phyloP scores from a whole-genome alignment of 2,797 vertebrate species.

The Bufotes viridis region DNA sequence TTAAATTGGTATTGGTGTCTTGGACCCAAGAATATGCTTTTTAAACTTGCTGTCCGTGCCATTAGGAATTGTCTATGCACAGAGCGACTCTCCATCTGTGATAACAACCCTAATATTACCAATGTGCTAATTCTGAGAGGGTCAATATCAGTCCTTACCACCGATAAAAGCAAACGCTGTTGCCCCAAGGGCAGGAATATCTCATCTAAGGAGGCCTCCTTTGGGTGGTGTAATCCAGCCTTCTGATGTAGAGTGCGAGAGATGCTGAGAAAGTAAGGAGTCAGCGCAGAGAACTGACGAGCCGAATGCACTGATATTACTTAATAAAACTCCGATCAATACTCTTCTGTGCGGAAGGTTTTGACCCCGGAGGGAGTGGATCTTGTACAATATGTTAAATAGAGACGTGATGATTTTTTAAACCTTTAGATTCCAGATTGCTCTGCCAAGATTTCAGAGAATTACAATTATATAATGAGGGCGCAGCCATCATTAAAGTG shows the following conservation, averaged over 20 bases:
- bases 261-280: constrained; percentile 4
- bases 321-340: constrained; percentile 10
- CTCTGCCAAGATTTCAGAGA: background rate
- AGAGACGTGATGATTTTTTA: background rate
- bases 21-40: background rate
- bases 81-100: background rate
- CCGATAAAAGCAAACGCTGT: background rate
- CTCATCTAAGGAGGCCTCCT: background rate
- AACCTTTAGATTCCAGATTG: background rate
- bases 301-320: constrained; percentile 22
- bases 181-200: background rate
- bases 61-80: background rate
- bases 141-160: background rate
- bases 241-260: background rate
- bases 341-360: background rate
- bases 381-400: constrained; percentile 18
- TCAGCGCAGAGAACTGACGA: background rate
- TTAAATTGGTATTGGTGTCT: background rate
- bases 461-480: background rate
- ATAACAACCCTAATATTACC: background rate
- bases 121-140: background rate
- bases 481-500: background rate
- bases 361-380: constrained; percentile 1
- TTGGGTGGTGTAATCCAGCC: background rate
- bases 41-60: background rate